Conservation (phyloP, 2,888 invertebrate species). For the Rhingia campestris region DNA sequence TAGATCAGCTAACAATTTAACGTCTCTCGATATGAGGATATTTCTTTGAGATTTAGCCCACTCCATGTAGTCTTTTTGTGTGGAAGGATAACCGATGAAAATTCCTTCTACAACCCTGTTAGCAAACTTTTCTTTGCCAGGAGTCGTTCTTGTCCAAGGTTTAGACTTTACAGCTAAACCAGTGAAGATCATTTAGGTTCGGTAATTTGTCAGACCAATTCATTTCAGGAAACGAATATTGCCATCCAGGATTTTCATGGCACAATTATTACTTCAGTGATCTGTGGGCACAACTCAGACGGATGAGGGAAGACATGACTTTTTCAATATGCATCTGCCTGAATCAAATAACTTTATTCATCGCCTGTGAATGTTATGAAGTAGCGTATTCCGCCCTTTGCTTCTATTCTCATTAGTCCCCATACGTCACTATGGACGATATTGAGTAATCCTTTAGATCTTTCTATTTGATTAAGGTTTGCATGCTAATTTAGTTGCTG, state of each 20-base stretch:
- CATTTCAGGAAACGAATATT: constrained; percentile 55
- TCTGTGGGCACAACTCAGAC: constrained; percentile 78
- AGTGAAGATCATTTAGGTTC: constrained; percentile 54
- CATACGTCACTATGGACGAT: constrained; percentile 25
- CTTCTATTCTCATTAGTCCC: constrained; percentile 27
- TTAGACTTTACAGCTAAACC: constrained; percentile 47
- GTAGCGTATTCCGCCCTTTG: constrained; percentile 11
- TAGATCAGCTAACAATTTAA: too few relatives aligned
- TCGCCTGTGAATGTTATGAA: constrained; percentile 28
- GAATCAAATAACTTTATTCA: constrained; percentile 41
- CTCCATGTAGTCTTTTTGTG: not conserved
- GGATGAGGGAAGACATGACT: constrained; percentile 71
- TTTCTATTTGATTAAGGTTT: constrained; percentile 4
- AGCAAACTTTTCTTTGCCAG: constrained; percentile 57
- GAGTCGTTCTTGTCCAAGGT: constrained; percentile 46
- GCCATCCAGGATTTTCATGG: constrained; percentile 50
- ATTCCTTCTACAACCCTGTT: constrained; percentile 26
- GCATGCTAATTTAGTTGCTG: constrained; percentile 15
- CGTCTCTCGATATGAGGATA: too few relatives aligned
- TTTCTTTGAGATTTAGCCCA: too few relatives aligned
- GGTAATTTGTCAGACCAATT: constrained; percentile 58
- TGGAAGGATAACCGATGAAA: constrained; percentile 18
- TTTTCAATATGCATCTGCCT: constrained; percentile 73
- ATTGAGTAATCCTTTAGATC: constrained; percentile 7
- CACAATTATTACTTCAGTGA: constrained; percentile 75